These are phyloP conservation scores for Drosophila austrosaltans DNA, from an alignment of 2,888 invertebrate species.

Conservation along the genomic window DNA sequence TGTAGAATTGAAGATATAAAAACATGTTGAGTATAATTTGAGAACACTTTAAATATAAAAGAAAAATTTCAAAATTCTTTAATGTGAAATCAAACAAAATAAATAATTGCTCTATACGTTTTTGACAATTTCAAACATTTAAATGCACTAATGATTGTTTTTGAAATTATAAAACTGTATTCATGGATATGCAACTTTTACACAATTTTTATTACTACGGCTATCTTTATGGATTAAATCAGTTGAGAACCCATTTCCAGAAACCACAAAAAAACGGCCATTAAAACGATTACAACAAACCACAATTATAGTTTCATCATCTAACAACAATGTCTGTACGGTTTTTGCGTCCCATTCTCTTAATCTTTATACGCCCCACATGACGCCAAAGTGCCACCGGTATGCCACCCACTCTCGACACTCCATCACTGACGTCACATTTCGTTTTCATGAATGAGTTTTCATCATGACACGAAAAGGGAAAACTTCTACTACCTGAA, in stretches of 20 bases:
- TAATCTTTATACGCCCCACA: conserved; percentile 12
- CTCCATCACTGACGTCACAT: conserved; percentile 38
- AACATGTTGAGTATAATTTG: too few species aligned
- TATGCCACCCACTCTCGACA: neutral
- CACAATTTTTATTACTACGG: neutral
- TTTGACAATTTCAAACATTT: too few species aligned
- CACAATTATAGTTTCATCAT: conserved; percentile 32
- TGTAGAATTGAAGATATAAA: too few species aligned
- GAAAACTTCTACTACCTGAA: neutral
- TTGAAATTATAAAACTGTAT: too few species aligned
- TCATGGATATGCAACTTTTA: too few species aligned
- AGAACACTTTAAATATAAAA: too few species aligned
- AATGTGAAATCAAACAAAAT: too few species aligned
- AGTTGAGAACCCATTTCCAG: neutral
- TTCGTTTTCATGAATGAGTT: conserved; percentile 56
- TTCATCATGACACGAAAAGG: conserved; percentile 28
- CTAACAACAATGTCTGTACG: conserved; percentile 27
- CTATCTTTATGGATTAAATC: neutral
- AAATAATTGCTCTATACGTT: too few species aligned
- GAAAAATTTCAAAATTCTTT: too few species aligned
- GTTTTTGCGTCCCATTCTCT: conserved; percentile 7
- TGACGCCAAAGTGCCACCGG: conserved; percentile 7
- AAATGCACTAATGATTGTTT: too few species aligned
- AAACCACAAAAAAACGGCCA: conserved; percentile 1
- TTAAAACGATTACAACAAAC: neutral